phyloP scores from a whole-genome alignment of 2,888 invertebrate genomes.

The Nemapogon koenigi region DNA sequence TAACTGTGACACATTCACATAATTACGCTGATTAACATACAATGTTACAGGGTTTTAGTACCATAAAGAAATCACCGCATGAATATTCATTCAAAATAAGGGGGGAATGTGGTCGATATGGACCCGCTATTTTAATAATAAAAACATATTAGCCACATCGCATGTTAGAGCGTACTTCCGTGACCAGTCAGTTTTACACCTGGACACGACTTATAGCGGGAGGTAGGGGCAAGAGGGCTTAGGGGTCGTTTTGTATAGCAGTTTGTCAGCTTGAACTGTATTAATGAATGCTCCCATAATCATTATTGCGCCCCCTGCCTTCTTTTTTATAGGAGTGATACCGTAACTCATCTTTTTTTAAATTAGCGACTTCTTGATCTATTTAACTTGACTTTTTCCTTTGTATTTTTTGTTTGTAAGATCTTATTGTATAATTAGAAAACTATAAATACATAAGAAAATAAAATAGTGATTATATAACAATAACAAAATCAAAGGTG shows the following conservation, averaged over 20 bases:
- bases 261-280: constrained; percentile 6
- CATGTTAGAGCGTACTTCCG: constrained; percentile 45
- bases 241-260: constrained; percentile 3
- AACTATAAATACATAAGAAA: not conserved
- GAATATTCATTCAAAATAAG: constrained; percentile 6
- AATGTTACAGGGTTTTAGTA: constrained; percentile 5
- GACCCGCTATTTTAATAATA: constrained; percentile 11
- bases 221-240: constrained; percentile 13
- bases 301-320: constrained; percentile 3
- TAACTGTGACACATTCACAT: not conserved
- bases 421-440: constrained; percentile 4
- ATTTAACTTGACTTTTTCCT: no score
- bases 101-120: constrained; percentile 5
- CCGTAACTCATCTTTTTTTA: not conserved
- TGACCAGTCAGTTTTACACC: constrained; percentile 63
- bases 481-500: not conserved
- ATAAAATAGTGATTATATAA: not conserved
- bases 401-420: constrained; percentile 4
- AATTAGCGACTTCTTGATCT: no score
- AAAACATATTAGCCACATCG: constrained; percentile 10
- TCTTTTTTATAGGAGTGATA: not conserved
- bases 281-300: constrained; percentile 9
- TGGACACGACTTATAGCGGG: constrained; percentile 41
- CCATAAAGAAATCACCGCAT: constrained; percentile 7
- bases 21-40: constrained; percentile 5